A percentile compares a stretch with the other conserved stretches of the same genome.
phyloP scores from a whole-genome alignment of 2,797 vertebrate species.

The Cephalopachus bancanus region DNA sequence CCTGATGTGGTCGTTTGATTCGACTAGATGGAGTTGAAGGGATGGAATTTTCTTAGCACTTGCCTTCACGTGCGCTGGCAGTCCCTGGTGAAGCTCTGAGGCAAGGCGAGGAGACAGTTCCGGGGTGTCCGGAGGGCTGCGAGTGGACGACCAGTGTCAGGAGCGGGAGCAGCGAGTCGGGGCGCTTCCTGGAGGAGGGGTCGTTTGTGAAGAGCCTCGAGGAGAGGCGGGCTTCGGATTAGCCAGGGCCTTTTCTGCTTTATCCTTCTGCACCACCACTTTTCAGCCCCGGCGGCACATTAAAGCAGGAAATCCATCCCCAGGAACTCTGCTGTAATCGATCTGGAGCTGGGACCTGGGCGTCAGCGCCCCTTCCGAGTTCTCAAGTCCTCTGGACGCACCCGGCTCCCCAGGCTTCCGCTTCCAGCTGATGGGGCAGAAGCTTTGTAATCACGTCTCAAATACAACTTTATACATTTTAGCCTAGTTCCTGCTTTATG shows the following conservation, averaged over 20 bases:
- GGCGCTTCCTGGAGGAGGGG: background rate
- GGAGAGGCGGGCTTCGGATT: background rate
- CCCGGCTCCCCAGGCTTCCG: too few relatives aligned
- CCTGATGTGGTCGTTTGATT: background rate
- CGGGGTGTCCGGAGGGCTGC: background rate
- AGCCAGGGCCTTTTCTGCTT: background rate
- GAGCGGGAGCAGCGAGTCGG: background rate
- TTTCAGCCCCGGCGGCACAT: background rate
- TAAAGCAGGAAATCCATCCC: background rate
- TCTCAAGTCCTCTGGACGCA: background rate
- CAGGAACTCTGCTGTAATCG: background rate
- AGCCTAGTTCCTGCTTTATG: background rate
- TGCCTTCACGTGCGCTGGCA: background rate
- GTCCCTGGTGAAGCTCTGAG: background rate
- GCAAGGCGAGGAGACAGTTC: background rate
- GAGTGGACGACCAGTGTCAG: background rate
- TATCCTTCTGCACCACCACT: background rate
- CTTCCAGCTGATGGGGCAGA: too few relatives aligned
- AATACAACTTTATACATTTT: background rate
- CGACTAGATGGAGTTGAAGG: background rate
- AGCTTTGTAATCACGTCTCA: background rate
- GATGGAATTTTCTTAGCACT: background rate
- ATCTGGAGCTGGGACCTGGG: background rate
- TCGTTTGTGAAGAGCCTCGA: background rate
- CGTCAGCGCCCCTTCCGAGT: background rate